Evolutionary conservation across 2,113 vertebrate species (phyloP), one percentile per base, ranked within the genome.

Genomic region (Microtus richardsoni): DNA sequence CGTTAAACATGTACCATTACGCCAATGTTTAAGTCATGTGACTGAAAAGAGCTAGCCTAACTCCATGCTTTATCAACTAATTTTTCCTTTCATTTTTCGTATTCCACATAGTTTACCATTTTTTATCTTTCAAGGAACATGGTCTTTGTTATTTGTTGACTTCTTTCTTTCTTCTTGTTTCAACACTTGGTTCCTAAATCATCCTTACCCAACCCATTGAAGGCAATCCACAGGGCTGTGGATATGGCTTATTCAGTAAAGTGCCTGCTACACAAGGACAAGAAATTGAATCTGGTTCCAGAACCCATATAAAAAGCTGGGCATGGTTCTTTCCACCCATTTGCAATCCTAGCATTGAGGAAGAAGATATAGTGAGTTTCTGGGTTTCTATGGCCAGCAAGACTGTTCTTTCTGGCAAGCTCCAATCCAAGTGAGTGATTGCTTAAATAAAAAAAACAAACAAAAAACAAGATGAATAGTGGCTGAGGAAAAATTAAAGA

Each of bases 41-140:
- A 11, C 11, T 75, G 28, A 66, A 64, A 68, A n/a, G 41, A 33
- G n/a, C 10, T 33, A 21, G 21, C 17, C 17, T 74, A 22, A 16
- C 1, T 4, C 0, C 58, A 64, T 54, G 7, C 3, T 78, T 39
- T 44, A 1, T 14, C 10, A 26, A 3, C 5, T 4, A 1, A 4
- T 60, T 39, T 2, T 89, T 10, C 1, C n/a, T 9, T 39, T 86
- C 12, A 58, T 24, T 88, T 78, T 64, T 30, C 11, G 11, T 26
- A 24, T 5, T 85, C 1, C 33, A 80, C 13, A n/a, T 52, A 58
- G 5, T 88, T 44, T 12, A 3, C 19, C 1, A 9, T 62, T 7
- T n/a, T 54, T 33, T 60, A 7, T 66, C 39, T 60, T 33, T 89
- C 22, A 19, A 3, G 30, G 19, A 33, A 36, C 16, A 21, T 11